A percentile compares a stretch with the other conserved stretches of the same genome.
Conservation (phyloP, 2,113 vertebrate genomes). For the Australoheros scitulus region DNA sequence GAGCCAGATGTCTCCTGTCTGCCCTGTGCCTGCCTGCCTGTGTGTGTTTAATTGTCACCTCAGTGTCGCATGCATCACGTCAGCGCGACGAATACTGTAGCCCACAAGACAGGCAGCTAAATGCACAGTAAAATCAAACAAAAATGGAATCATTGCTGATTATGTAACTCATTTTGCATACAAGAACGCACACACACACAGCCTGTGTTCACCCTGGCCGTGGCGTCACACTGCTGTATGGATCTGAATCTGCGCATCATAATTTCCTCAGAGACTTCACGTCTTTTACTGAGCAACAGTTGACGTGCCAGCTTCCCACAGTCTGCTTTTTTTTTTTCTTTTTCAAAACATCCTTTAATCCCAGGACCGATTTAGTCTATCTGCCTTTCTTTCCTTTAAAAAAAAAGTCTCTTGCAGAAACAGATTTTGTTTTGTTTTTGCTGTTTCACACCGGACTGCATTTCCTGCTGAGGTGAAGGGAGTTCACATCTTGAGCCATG, state of each 20-base stretch:
- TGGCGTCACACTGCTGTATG: neutral
- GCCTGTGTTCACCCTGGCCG: neutral
- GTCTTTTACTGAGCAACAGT: slow-evolving; percentile 46
- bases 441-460: slow-evolving; percentile 15
- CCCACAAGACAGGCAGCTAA: slow-evolving; percentile 57
- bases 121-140: slow-evolving; percentile 35
- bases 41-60: slow-evolving; percentile 55
- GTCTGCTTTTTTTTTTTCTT: slow-evolving; percentile 2
- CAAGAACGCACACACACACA: neutral
- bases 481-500: slow-evolving; percentile 31
- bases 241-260: slow-evolving; percentile 17
- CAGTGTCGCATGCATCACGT: slow-evolving; percentile 68
- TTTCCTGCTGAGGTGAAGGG: slow-evolving; percentile 46
- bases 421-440: slow-evolving; percentile 47
- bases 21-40: slow-evolving; percentile 4
- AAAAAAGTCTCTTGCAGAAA: neutral
- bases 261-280: slow-evolving; percentile 32
- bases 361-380: slow-evolving; percentile 17
- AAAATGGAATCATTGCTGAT: slow-evolving; percentile 40
- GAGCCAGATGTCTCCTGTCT: slow-evolving; percentile 61
- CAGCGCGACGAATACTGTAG: slow-evolving; percentile 31
- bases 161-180: slow-evolving; percentile 24
- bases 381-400: neutral
- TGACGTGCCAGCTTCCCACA: slow-evolving; percentile 39
- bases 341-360: slow-evolving; percentile 9